Conservation (phyloP, 23 tunicate genomes). For the Halocynthia aurantium region DNA sequence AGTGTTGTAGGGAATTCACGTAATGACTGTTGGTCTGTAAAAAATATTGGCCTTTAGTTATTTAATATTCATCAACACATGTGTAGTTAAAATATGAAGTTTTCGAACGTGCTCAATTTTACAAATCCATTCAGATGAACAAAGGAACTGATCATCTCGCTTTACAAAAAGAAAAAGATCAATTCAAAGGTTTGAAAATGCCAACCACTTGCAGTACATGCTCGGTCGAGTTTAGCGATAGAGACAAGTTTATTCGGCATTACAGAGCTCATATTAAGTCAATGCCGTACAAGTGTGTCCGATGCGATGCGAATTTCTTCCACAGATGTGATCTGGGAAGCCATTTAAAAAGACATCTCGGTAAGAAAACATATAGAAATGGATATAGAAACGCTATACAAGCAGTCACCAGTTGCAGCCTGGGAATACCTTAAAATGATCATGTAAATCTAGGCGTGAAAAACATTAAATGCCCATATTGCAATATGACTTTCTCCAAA, state of each 20-base stretch:
- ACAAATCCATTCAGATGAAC: constrained; percentile 17
- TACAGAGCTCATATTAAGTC: constrained; percentile 27
- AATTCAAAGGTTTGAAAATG: constrained; percentile 9
- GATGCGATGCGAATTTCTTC: constrained; percentile 33
- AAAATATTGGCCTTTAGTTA: too few species aligned
- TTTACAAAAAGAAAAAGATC: constrained; percentile 23
- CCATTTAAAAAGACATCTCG: constrained; percentile 45
- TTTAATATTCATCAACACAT: too few species aligned
- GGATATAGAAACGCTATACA: neutral
- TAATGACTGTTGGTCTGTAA: too few species aligned
- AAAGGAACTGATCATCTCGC: constrained; percentile 40
- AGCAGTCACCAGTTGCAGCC: neutral
- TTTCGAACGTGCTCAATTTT: too few species aligned
- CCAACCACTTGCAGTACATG: constrained; percentile 38
- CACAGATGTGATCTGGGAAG: constrained; percentile 32
- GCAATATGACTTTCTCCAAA: constrained; percentile 25
- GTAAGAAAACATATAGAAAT: constrained; percentile 5
- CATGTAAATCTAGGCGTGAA: constrained; percentile 24
- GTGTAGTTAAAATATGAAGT: too few species aligned
- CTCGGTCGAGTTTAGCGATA: constrained; percentile 9
- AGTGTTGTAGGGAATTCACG: too few species aligned
- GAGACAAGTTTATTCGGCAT: constrained; percentile 41
- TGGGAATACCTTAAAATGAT: too few species aligned
- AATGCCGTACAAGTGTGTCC: constrained; percentile 39
- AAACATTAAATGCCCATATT: constrained; percentile 24